A percentile compares a stretch with the other conserved stretches of the same genome.
Evolutionary conservation across 2,113 vertebrate species (phyloP).

Genomic region (Pholis gunnellus): DNA sequence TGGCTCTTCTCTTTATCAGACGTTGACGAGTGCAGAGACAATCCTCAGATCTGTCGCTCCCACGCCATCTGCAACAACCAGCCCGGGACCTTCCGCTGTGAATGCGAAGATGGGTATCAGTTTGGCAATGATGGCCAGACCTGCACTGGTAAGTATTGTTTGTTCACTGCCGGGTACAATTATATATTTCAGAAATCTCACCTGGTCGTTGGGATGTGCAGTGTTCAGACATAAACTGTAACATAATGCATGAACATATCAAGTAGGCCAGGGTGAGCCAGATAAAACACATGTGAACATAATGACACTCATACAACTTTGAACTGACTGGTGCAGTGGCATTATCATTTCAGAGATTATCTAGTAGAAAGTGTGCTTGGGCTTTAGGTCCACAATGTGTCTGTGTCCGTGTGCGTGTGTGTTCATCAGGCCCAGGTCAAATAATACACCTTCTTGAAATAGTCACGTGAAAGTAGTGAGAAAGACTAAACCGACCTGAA

Average conservation of each 20-base stretch:
- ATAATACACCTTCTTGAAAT: not conserved
- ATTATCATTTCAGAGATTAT: constrained; percentile 24
- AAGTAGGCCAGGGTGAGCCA: not conserved
- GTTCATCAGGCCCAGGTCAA: not conserved
- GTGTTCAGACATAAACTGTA: constrained; percentile 21
- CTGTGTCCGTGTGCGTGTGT: not conserved
- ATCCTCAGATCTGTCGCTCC: constrained; percentile 84
- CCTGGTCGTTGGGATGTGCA: not conserved
- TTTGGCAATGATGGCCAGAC: constrained; percentile 86
- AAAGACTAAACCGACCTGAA: not conserved
- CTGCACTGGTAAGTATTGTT: constrained; percentile 88
- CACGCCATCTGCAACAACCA: constrained; percentile 91
- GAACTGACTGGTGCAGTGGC: not conserved
- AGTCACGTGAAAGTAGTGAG: not conserved
- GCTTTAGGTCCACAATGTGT: not conserved
- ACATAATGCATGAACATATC: constrained; percentile 27
- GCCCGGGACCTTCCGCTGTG: constrained; percentile 94
- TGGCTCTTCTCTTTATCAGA: constrained; percentile 80
- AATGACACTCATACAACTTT: not conserved
- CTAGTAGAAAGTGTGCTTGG: constrained; percentile 6
- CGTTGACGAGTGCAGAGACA: constrained; percentile 90
- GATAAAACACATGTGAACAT: not conserved
- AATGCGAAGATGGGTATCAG: constrained; percentile 90
- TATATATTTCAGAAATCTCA: constrained; percentile 13
- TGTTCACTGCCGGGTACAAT: not conserved